Evolutionary conservation across 2,888 invertebrate genomes (phyloP).

Genomic region (Neoitamus cyanurus): DNA sequence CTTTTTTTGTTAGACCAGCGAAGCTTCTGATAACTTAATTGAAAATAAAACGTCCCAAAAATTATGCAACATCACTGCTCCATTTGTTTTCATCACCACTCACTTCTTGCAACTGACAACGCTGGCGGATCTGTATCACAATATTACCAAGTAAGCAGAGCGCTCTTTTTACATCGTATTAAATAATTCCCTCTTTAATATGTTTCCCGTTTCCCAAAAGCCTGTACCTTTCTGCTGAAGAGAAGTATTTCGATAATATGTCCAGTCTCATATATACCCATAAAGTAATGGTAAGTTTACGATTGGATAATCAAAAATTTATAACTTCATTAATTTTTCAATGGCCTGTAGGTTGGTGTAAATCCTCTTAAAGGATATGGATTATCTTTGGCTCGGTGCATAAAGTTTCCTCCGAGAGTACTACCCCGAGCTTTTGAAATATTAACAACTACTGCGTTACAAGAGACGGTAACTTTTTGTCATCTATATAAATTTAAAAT

Average conservation of each 20-base stretch:
- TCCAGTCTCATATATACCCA: slow-evolving; percentile 51
- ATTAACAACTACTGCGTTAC: slow-evolving; percentile 21
- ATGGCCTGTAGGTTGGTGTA: slow-evolving; percentile 48
- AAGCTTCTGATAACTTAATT: not conserved
- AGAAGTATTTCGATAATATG: slow-evolving; percentile 50
- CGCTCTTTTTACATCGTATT: not conserved
- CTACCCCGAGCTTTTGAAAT: slow-evolving; percentile 52
- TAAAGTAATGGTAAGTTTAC: slow-evolving; percentile 51
- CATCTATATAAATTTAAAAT: not conserved
- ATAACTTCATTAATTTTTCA: not conserved
- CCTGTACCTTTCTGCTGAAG: slow-evolving; percentile 68
- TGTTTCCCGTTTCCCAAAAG: slow-evolving; percentile 62
- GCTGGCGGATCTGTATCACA: slow-evolving; percentile 73
- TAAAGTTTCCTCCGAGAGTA: slow-evolving; percentile 51
- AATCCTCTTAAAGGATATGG: slow-evolving; percentile 54
- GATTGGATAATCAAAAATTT: not conserved
- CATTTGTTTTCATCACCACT: slow-evolving; percentile 78
- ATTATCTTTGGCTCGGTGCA: slow-evolving; percentile 51
- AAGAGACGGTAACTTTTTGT: slow-evolving; percentile 16
- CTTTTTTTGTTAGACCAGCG: not conserved
- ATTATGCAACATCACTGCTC: slow-evolving; percentile 54
- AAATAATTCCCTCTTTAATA: not conserved
- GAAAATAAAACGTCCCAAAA: not conserved
- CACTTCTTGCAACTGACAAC: slow-evolving; percentile 76
- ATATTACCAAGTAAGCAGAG: slow-evolving; percentile 76